Conservation (phyloP, 2,113 vertebrate species). For the Xiphias gladius region DNA sequence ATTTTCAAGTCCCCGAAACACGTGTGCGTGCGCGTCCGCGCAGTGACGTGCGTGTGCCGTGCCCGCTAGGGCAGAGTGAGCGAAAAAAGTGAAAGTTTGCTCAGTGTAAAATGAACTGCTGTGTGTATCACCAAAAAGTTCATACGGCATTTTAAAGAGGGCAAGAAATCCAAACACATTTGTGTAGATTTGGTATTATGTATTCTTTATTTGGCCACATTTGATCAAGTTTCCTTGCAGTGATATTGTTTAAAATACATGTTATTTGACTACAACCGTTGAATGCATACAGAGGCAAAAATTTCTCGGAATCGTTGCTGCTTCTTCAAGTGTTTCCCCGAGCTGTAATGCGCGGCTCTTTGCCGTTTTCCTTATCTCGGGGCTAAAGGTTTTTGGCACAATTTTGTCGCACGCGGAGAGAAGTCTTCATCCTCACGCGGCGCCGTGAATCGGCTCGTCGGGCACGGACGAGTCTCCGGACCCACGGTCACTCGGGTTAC, state of each 20-base stretch:
- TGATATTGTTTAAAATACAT: not conserved
- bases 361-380: slow-evolving; percentile 63
- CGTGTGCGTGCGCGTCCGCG: not conserved
- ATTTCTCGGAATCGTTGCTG: slow-evolving; percentile 3
- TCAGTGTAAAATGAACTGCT: slow-evolving; percentile 11
- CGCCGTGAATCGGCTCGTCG: slow-evolving; percentile 69
- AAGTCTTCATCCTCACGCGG: slow-evolving; percentile 78
- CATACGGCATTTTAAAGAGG: not conserved
- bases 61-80: slow-evolving; percentile 21
- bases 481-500: slow-evolving; percentile 68
- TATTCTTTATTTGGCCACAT: not conserved
- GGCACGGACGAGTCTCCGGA: slow-evolving; percentile 44
- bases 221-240: not conserved
- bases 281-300: not conserved
- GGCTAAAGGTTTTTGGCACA: slow-evolving; percentile 76
- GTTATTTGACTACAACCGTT: not conserved
- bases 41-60: not conserved
- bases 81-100: slow-evolving; percentile 44
- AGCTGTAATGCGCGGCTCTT: slow-evolving; percentile 24
- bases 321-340: slow-evolving; percentile 21
- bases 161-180: not conserved
- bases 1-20: slow-evolving; percentile 28
- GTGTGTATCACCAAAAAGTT: not conserved
- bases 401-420: slow-evolving; percentile 81
- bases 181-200: slow-evolving; percentile 6